These are phyloP conservation scores for Aphyosemion australe DNA, from an alignment of 2,113 vertebrate species.

Conservation along the genomic window DNA sequence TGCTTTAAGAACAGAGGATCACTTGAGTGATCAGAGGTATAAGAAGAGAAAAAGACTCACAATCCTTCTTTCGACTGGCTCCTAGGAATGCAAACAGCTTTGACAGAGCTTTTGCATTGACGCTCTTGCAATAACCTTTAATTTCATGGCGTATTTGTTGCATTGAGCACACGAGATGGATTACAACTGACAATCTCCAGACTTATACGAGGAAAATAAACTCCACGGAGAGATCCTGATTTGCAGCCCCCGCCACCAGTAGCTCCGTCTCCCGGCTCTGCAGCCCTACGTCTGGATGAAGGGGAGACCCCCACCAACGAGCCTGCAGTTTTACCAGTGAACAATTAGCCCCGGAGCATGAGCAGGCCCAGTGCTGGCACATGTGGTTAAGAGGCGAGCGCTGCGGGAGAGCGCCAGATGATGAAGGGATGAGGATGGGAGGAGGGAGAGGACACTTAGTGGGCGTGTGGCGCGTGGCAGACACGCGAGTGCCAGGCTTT, in stretches of 20 bases:
- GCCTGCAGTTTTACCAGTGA: conserved; percentile 81
- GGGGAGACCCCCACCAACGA: conserved; percentile 68
- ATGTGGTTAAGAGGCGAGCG: conserved; percentile 85
- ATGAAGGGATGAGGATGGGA: conserved; percentile 88
- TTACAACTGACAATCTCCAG: conserved; percentile 80
- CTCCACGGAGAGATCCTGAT: conserved; percentile 70
- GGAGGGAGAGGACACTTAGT: conserved; percentile 64
- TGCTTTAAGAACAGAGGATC: conserved; percentile 14
- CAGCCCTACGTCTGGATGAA: conserved; percentile 47
- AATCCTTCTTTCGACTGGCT: conserved; percentile 12
- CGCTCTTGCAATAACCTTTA: conserved; percentile 75
- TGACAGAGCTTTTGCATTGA: conserved; percentile 61
- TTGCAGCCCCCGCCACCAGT: conserved; percentile 19
- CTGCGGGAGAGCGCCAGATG: conserved; percentile 88
- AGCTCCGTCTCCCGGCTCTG: conserved; percentile 48
- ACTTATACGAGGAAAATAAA: conserved; percentile 65
- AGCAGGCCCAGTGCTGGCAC: conserved; percentile 85
- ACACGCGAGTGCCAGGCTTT: conserved; percentile 81
- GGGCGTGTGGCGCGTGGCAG: conserved; percentile 79
- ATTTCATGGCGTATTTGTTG: conserved; percentile 83
- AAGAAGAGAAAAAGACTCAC: conserved; percentile 17
- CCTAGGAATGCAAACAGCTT: conserved; percentile 58
- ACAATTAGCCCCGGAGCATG: conserved; percentile 92
- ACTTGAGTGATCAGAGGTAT: conserved; percentile 21
- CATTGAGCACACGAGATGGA: conserved; percentile 73